phyloP scores from a whole-genome alignment of 2,888 invertebrate species.

The Cephus rjabovi region DNA sequence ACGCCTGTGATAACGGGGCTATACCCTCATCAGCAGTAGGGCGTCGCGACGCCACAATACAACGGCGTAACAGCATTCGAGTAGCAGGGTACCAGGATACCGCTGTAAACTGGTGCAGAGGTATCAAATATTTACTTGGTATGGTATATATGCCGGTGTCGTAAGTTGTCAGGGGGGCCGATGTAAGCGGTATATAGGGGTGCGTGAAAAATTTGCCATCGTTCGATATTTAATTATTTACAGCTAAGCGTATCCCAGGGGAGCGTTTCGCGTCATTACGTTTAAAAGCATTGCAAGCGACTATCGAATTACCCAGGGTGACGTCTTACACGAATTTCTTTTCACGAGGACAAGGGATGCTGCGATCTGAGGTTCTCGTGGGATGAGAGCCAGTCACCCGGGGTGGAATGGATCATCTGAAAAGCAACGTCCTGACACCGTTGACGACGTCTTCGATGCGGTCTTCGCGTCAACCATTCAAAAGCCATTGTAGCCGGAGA shows the following conservation, averaged over 20 bases:
- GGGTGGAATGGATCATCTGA: neutral
- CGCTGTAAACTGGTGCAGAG: constrained; percentile 18
- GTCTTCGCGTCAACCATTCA: constrained; percentile 40
- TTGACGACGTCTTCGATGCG: neutral
- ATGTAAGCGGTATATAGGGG: constrained; percentile 11
- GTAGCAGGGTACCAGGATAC: neutral
- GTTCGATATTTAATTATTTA: constrained; percentile 35
- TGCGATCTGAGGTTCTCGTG: neutral
- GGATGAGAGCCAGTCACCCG: neutral
- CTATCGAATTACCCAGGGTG: constrained; percentile 24
- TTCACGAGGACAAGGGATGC: neutral
- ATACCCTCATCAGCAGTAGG: constrained; percentile 42
- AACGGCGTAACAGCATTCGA: neutral
- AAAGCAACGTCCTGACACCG: neutral
- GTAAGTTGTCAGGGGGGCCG: neutral
- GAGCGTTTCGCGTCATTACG: constrained; percentile 25
- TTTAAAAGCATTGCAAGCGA: constrained; percentile 13
- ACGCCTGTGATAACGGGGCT: neutral
- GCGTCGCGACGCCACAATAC: constrained; percentile 31
- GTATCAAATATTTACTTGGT: constrained; percentile 52
- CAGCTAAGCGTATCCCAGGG: constrained; percentile 18
- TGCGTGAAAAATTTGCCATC: constrained; percentile 31
- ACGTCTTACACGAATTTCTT: neutral
- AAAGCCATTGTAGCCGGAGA: constrained; percentile 22
- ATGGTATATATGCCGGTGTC: constrained; percentile 35